phyloP scores from a whole-genome alignment of 2,797 vertebrate genomes.

The Glossophaga mutica region DNA sequence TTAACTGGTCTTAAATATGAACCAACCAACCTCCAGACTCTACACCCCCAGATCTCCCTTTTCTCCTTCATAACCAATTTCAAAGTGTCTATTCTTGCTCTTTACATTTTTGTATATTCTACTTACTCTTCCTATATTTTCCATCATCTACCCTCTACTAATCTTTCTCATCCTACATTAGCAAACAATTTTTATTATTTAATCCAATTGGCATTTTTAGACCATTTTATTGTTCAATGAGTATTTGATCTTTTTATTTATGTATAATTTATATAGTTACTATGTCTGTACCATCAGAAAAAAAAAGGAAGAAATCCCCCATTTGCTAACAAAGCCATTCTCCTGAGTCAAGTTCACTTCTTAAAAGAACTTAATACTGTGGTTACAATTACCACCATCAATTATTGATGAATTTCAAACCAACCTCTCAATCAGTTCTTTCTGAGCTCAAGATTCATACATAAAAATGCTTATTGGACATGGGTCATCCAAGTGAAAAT shows the following conservation, averaged over 20 bases:
- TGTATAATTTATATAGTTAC: neutral
- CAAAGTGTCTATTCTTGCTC: neutral
- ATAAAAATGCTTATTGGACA: neutral
- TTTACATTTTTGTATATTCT: neutral
- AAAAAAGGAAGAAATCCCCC: neutral
- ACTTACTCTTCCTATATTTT: neutral
- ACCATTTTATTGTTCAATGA: neutral
- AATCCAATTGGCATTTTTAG: neutral
- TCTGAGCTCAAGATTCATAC: neutral
- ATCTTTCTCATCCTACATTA: neutral
- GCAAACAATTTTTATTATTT: neutral
- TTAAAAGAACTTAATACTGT: neutral
- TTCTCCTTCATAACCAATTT: constrained; percentile 2
- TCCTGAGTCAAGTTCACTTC: neutral
- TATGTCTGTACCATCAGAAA: neutral
- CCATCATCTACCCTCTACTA: neutral
- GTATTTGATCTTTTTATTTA: neutral
- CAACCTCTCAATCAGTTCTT: neutral
- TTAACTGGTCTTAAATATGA: neutral
- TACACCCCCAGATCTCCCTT: neutral
- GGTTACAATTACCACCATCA: neutral
- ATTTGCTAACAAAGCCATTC: neutral
- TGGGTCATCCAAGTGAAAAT: neutral
- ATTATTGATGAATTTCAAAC: constrained; percentile 3
- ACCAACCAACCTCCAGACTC: neutral